Base-by-base conservation (phyloP, 2,888 invertebrate species). In the Diloba caeruleocephala region DNA sequence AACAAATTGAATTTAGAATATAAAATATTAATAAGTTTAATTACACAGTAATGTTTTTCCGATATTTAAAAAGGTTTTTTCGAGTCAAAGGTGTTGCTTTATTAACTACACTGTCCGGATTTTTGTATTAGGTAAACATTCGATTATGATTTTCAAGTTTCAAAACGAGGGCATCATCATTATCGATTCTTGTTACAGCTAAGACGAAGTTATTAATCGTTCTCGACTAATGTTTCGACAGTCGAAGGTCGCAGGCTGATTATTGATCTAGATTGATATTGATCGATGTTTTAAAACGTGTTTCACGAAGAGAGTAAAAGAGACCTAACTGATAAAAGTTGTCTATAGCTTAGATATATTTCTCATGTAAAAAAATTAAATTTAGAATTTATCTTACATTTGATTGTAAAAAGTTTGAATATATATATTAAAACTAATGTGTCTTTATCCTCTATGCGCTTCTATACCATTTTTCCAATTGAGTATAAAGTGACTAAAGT, bases 321-420 rank as follows among this genome's bases (percentile, higher is more conserved):
- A 29, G 15, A n/a, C 3, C 0, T 5, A 42, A 65, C 50, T 44
- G 1, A 9, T 59, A 62, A 62, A 31, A 39, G 28, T 26, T 39
- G 38, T 37, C 53, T 43, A 29, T 53, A 34, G 34, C 28, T 28
- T 14, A 10, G 3, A 25, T n/a, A n/a, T n/a, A 42, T 15, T 41
- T 37, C 31, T 3, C 38, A 46, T 44, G 39, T 25, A 14, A 9
- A 60, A 29, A n/a, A 23, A 12, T 31, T 6, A 28, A 57, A 45
- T 61, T 51, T 21, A 10, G 23, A 33, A 58, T 13, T 23, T 10
- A 19, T 50, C 41, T 49, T 32, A 31, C 14, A 23, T 14, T 23
- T n/a, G n/a, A n/a, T 7, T n/a, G 1, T 31, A 6, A 8, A 44
- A 60, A 41, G 31, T 56, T 55, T 33, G 31, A 25, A 34, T 38